Evolutionary conservation across 2,888 invertebrate species (phyloP), one percentile per base, ranked within the genome.

Genomic region (Unio pictorum): DNA sequence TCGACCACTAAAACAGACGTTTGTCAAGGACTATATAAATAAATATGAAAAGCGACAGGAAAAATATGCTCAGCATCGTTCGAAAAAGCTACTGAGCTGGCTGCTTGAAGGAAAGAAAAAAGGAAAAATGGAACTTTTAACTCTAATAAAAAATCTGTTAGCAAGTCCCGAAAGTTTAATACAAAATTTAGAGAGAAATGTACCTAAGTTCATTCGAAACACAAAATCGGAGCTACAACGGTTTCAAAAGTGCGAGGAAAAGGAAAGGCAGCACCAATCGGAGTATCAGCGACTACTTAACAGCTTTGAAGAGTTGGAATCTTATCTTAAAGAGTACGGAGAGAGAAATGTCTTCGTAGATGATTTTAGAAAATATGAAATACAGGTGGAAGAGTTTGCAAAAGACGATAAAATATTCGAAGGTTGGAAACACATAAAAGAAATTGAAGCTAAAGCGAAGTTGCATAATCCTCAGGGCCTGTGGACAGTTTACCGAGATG

Each of bases 331-430:
- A 61, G 80, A 81, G 30, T 83, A 81, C 58, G 79, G 79, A 5
- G 69, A 76, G 61, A 78, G 80, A 1, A 76, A 80, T 30, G 80
- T 82, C 15, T 81, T 79, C 68, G 77, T 80, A 0, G 77, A 79
- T 23, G 79, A 79, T 61, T 79, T 83, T 59, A 72, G 62, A 55
- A 71, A 70, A 58, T 70, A 73, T 18, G 78, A 79, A 23, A 56
- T 78, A 15, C 72, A 71, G 60, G 73, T 80, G 26, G 67, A 67
- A 28, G 66, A 76, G 23, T 28, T 66, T 8, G 61, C 61, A 1
- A 57, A 62, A 34, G 65, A 68, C 18, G 65, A 79, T 0, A 69
- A 74, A 11, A 66, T 75, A 11, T 77, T 81, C 28, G 77, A 76
- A 56, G 71, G 77, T n/a, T 71, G 72, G 0, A 75, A 80, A 45